Conservation (phyloP, 2,113 vertebrate genomes). For the Tachycineta bicolor region DNA sequence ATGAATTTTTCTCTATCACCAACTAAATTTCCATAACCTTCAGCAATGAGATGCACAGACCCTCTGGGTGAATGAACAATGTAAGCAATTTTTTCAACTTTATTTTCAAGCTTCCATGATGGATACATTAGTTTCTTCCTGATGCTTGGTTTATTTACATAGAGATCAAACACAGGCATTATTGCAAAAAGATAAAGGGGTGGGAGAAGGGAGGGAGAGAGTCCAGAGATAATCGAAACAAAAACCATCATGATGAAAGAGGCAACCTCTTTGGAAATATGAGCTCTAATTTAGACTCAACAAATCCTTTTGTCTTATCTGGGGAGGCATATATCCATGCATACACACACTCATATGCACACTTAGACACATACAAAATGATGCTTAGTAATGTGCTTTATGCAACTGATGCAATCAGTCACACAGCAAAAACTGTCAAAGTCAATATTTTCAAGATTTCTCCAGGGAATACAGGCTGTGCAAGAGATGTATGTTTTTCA, state of each 20-base stretch:
- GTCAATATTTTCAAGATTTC: constrained; percentile 68
- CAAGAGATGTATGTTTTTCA: constrained; percentile 72
- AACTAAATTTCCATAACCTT: constrained; percentile 43
- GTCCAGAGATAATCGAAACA: constrained; percentile 36
- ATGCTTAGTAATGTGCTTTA: constrained; percentile 50
- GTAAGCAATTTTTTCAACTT: constrained; percentile 44
- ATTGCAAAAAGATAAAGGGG: neutral
- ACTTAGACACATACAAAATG: neutral
- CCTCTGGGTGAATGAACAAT: constrained; percentile 8
- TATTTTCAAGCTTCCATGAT: constrained; percentile 23
- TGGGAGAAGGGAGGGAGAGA: neutral
- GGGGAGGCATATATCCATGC: neutral
- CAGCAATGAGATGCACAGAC: neutral
- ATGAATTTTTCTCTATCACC: neutral
- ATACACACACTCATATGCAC: neutral
- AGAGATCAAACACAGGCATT: constrained; percentile 21
- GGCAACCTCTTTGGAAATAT: neutral
- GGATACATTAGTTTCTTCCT: constrained; percentile 49
- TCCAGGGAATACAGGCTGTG: constrained; percentile 53
- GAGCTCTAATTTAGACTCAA: neutral
- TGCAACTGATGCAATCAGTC: constrained; percentile 39
- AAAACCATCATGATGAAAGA: constrained; percentile 36
- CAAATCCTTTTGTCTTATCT: constrained; percentile 27
- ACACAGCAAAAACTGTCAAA: constrained; percentile 60
- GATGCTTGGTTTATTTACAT: constrained; percentile 41